Base-by-base conservation (phyloP, 2,797 vertebrate genomes). In the Hippocampus kuda region DNA sequence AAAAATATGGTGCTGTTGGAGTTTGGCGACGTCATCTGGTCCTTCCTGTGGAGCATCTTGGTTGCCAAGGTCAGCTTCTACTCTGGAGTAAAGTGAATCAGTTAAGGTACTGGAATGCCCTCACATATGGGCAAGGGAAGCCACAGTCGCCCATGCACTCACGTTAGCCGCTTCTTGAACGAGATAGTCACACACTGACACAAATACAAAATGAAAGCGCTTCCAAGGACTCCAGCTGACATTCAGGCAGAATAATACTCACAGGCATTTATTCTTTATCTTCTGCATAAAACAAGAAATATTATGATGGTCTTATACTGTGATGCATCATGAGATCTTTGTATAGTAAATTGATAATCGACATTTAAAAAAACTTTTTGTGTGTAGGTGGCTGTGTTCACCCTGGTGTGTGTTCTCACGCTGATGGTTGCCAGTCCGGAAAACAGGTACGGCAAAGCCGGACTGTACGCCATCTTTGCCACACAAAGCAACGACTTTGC, bases 401-500 rank as follows among this genome's bases (percentile, higher is more conserved):
- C 90, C 57, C 84, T 94, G 79, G 97, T 98, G 5, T 96, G 94
- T 65, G 38, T 92, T 67, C 85, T 98, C 77, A 99, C 97, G 0
- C 89, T 99, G 73, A 80, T 98, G 81, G 93, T 97, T 73, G 92
- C 94, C 65, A 89, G 83, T 85, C 94, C 95, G 26, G 92, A 96
- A 42, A 92, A 79, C 65, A 89, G 93, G 72, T 96, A 94, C 83
- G 93, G 95, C 84, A 98, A 97, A 88, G 96, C 96, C 3, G 97
- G 97, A 65, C 90, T 99, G 27, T 99, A 94, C 65, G 93, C 97
- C 81, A 98, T 99, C 83, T 99, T 98, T 82, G 94, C 96, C 72
- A 99, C 97, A 22, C 97, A 99, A 80, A 98, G 97, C 89, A 99
- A 99, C 72, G 97, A 99, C 89, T 99, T 99, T 86, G 96, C 95